A percentile compares a stretch with the other conserved stretches of the same genome.
phyloP scores from a whole-genome alignment of 2,888 invertebrate genomes.

The Cephus runcator region DNA sequence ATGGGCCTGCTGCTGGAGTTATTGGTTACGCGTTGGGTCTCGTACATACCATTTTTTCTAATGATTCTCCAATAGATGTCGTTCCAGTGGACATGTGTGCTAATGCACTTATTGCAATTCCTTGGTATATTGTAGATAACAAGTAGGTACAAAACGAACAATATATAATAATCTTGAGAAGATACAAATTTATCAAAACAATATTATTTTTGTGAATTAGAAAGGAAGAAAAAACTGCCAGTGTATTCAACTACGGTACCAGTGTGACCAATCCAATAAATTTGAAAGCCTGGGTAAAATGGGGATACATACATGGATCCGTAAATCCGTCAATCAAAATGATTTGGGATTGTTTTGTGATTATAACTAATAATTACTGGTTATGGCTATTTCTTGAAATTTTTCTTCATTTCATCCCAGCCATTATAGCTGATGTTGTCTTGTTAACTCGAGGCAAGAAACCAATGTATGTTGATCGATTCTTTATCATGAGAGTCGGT shows the following conservation, averaged over 20 bases:
- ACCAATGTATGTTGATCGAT: slow-evolving; percentile 39
- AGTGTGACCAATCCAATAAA: slow-evolving; percentile 73
- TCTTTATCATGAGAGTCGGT: too few species aligned
- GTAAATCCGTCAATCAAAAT: slow-evolving; percentile 28
- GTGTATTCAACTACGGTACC: slow-evolving; percentile 87
- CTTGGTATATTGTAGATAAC: slow-evolving; percentile 43
- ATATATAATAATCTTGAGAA: too few species aligned
- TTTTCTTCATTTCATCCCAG: slow-evolving; percentile 44
- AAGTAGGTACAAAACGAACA: slow-evolving; percentile 29
- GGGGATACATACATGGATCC: background rate
- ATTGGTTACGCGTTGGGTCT: slow-evolving; percentile 33
- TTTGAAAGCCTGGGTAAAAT: background rate
- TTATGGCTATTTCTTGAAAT: slow-evolving; percentile 31
- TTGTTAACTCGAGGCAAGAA: slow-evolving; percentile 35
- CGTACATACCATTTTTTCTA: slow-evolving; percentile 30
- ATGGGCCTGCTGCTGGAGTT: slow-evolving; percentile 29
- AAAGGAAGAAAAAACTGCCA: slow-evolving; percentile 53
- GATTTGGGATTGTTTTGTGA: slow-evolving; percentile 30
- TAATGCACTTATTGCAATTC: slow-evolving; percentile 40
- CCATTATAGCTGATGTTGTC: slow-evolving; percentile 35
- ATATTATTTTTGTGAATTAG: too few species aligned
- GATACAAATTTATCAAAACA: too few species aligned
- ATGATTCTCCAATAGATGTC: slow-evolving; percentile 32
- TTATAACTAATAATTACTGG: slow-evolving; percentile 15
- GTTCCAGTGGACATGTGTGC: slow-evolving; percentile 46